Base-by-base conservation (phyloP, 2,113 vertebrate species). In the Ahaetulla prasina region DNA sequence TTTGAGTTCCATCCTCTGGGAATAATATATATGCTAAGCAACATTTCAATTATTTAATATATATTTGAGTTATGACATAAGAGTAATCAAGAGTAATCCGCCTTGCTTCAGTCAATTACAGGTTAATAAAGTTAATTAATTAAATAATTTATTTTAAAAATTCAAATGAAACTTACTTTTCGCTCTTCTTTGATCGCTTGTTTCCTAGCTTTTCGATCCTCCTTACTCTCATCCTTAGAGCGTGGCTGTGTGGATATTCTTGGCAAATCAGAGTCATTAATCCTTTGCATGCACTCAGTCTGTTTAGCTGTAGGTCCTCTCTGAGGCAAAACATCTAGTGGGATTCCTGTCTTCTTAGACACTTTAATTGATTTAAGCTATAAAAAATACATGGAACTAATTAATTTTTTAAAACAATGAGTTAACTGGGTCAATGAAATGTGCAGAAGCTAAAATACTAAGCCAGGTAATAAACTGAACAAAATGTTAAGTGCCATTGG, bases 281-380 rank as follows among this genome's bases (percentile, higher is more conserved):
- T 99, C 93, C 97, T 97, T 14, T 98, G 98, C 98, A 99, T 98
- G 90, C 97, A 97, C 92, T 99, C 99, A 0, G 96, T 94, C 95
- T 99, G 99, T 95, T 97, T 98, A 60, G 97, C 97, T 0, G 98
- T 99, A 52, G 95, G 98, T 8, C 98, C 98, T 54, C 96, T 98
- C 93, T 96, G 85, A 23, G 98, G 98, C 60, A 99, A 97, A 63
- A 99, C 30, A 16, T 98, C 97, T 30, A 99, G 97, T 2, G 99
- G 99, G 91, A 99, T 97, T 49, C 99, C 99, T 0, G 98, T 99
- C 98, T 98, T 99, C 80, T 35, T 95, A 89, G 99, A 99, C 63
- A 99, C 96, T 2, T 87, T 97, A 96, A 99, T 98, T 80, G 96
- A 96, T 96, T 98, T 99, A 30, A 94, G 91, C 98, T 99, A 95